These are phyloP conservation scores for Ladona fulva DNA, from an alignment of 1,140 invertebrate genomes.

Conservation along the genomic window DNA sequence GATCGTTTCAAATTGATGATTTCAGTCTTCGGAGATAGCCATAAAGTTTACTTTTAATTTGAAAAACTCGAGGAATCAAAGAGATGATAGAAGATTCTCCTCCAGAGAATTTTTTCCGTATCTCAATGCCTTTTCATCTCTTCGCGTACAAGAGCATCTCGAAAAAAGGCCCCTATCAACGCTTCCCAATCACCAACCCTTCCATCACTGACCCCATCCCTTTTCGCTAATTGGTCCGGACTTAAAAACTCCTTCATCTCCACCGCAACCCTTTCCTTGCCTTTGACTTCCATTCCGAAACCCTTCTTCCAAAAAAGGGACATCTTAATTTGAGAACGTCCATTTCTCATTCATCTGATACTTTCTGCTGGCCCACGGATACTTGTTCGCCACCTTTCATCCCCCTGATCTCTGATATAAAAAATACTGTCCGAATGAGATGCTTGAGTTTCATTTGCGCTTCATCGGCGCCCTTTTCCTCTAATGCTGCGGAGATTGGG, in stretches of 20 bases:
- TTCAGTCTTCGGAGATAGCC: not conserved
- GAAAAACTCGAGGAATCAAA: not conserved
- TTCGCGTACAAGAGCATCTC: too few species aligned
- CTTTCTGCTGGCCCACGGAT: not conserved
- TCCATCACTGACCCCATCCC: not conserved
- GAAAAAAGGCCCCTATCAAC: not conserved
- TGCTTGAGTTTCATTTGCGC: not conserved
- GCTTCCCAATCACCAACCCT: not conserved
- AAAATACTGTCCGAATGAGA: not conserved
- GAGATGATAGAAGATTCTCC: not conserved
- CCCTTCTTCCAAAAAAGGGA: not conserved
- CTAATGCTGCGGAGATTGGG: too few species aligned
- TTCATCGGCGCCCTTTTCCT: not conserved
- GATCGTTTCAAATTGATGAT: not conserved
- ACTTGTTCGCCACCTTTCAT: not conserved
- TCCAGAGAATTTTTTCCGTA: not conserved
- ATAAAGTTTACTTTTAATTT: not conserved
- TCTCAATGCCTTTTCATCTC: not conserved
- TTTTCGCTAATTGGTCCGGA: not conserved
- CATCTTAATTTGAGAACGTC: not conserved
- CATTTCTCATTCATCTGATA: slow-evolving; percentile 7
- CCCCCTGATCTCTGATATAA: not conserved
- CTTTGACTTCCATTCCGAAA: not conserved
- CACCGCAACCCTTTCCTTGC: not conserved
- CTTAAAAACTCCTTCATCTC: not conserved